phyloP scores from a whole-genome alignment of 2,797 vertebrate genomes.

The Lithobates pipiens region DNA sequence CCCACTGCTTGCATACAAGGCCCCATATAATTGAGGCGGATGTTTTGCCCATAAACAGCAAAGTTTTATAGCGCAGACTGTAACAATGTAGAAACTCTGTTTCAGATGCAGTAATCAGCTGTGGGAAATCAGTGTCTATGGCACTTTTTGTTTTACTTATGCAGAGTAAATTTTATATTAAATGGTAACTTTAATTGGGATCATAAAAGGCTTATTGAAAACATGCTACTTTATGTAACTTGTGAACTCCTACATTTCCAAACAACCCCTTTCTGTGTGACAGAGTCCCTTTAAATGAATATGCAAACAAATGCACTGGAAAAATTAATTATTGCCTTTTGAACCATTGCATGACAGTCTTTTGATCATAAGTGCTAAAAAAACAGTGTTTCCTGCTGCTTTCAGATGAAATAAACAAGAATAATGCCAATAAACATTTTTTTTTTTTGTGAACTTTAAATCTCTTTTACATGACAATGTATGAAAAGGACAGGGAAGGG shows the following conservation, averaged over 20 bases:
- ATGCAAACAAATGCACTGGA: not conserved
- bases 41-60: no score
- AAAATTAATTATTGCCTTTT: not conserved
- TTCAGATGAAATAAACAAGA: not conserved
- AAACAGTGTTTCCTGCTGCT: constrained; percentile 9
- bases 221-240: not conserved
- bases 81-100: no score
- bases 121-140: not conserved
- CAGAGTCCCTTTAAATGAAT: no score
- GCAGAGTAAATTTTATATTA: not conserved
- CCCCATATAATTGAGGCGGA: no score
- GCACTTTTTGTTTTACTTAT: not conserved
- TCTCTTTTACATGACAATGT: constrained; percentile 2
- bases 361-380: not conserved
- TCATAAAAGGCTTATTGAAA: not conserved
- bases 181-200: not conserved
- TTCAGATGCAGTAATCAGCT: no score
- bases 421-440: constrained; percentile 14
- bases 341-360: not conserved
- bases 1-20: no score
- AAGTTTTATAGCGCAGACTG: no score
- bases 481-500: constrained; percentile 46
- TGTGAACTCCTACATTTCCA: not conserved
- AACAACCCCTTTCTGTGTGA: not conserved
- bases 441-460: constrained; percentile 31